phyloP scores from a whole-genome alignment of 2,888 invertebrate genomes.

The Leucophora obtusa region DNA sequence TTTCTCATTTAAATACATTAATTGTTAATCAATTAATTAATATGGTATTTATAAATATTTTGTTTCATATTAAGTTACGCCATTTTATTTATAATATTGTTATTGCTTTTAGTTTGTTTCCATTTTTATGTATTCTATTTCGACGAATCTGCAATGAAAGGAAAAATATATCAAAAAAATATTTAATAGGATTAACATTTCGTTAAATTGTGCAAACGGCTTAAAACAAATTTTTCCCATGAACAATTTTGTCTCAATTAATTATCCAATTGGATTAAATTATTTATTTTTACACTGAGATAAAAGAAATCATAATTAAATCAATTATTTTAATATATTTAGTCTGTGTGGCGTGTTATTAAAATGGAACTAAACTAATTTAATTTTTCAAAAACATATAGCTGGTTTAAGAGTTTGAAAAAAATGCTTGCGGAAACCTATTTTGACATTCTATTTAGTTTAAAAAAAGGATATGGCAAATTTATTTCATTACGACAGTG shows the following conservation, averaged over 20 bases:
- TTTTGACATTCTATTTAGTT: too few species aligned
- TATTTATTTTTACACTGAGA: not conserved
- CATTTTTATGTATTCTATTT: not conserved
- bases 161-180: not conserved
- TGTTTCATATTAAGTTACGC: not conserved
- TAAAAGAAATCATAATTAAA: too few species aligned
- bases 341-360: too few species aligned
- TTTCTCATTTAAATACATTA: not conserved
- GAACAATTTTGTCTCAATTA: slow-evolving; percentile 32
- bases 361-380: too few species aligned
- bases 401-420: too few species aligned
- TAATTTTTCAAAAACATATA: too few species aligned
- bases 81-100: not conserved
- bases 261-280: slow-evolving; percentile 23
- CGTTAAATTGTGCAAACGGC: not conserved
- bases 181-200: not conserved
- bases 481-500: too few species aligned
- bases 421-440: too few species aligned
- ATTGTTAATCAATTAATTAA: not conserved
- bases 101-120: slow-evolving; percentile 24
- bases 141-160: slow-evolving; percentile 10
- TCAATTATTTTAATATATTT: too few species aligned
- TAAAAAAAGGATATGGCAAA: too few species aligned
- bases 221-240: not conserved
- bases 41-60: not conserved